Conservation (phyloP, 2,888 invertebrate species). For the Epinotia nisella region DNA sequence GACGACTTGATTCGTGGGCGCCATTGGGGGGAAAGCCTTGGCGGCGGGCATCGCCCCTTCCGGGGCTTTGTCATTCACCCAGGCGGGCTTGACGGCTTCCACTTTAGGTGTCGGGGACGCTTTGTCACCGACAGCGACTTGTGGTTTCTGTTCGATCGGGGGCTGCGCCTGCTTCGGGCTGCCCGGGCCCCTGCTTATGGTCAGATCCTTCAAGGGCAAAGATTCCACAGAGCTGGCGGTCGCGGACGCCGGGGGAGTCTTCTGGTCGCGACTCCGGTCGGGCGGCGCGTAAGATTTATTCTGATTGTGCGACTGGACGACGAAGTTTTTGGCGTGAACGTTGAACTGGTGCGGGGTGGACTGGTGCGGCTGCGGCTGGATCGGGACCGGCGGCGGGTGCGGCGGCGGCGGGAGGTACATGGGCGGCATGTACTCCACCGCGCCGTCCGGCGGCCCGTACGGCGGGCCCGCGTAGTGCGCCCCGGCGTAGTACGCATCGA, state of each 20-base stretch:
- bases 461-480: conserved; percentile 72
- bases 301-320: conserved; percentile 70
- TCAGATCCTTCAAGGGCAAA: conserved; percentile 77
- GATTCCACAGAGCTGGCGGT: conserved; percentile 65
- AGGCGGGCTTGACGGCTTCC: conserved; percentile 69
- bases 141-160: conserved; percentile 56
- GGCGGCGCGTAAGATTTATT: conserved; percentile 60
- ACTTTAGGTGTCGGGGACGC: conserved; percentile 60
- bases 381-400: conserved; percentile 66
- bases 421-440: conserved; percentile 76
- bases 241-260: conserved; percentile 57
- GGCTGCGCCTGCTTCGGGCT: conserved; percentile 74
- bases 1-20: conserved; percentile 58
- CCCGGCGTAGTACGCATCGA: conserved; percentile 77
- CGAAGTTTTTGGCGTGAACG: conserved; percentile 82
- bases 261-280: conserved; percentile 67
- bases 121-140: conserved; percentile 62
- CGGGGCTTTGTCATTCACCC: conserved; percentile 64
- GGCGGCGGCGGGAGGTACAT: conserved; percentile 76
- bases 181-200: conserved; percentile 69
- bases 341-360: conserved; percentile 77
- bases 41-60: conserved; percentile 50
- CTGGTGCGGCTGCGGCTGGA: conserved; percentile 67
- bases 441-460: conserved; percentile 72
- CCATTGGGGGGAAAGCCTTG: conserved; percentile 67